A percentile compares a stretch with the other conserved stretches of the same genome.
Evolutionary conservation across 2,797 vertebrate genomes (phyloP).

Genomic region (Pelodytes ibericus): DNA sequence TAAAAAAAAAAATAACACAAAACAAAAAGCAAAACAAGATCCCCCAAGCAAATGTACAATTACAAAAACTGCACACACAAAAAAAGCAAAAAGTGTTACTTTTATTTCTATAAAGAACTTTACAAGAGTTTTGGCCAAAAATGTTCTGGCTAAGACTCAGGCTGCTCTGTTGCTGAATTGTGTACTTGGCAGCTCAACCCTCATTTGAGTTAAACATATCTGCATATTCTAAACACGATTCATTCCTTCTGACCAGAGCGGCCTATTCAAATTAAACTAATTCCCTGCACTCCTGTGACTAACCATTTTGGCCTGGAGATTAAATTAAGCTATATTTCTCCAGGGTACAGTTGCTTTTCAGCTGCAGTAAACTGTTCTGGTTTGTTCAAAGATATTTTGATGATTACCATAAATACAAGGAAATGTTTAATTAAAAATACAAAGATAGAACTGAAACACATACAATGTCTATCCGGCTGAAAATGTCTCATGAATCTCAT

Average conservation of each 20-base stretch:
- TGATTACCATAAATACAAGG: constrained; percentile 57
- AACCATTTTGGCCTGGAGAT: constrained; percentile 57
- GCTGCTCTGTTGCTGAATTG: constrained; percentile 16
- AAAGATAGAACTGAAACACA: constrained; percentile 54
- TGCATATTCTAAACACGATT: constrained; percentile 53
- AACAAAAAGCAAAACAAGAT: too few species aligned
- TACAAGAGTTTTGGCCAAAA: constrained; percentile 4
- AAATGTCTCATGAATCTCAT: constrained; percentile 48
- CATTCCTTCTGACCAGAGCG: constrained; percentile 54
- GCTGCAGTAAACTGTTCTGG: constrained; percentile 55
- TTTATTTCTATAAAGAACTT: background rate
- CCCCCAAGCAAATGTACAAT: too few species aligned
- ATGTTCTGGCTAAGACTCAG: background rate
- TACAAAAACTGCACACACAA: too few species aligned
- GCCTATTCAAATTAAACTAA: constrained; percentile 56
- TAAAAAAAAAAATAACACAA: too few species aligned
- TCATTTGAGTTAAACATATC: constrained; percentile 49
- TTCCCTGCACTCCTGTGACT: constrained; percentile 56
- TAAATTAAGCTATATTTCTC: constrained; percentile 58
- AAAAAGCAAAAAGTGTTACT: background rate
- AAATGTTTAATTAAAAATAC: constrained; percentile 56
- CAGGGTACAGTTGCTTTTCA: constrained; percentile 48
- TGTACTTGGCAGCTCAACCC: constrained; percentile 38
- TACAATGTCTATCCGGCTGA: constrained; percentile 44
- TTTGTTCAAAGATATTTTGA: constrained; percentile 58